Evolutionary conservation across 1,140 invertebrate species (phyloP).

Genomic region (Drosophila guanche): DNA sequence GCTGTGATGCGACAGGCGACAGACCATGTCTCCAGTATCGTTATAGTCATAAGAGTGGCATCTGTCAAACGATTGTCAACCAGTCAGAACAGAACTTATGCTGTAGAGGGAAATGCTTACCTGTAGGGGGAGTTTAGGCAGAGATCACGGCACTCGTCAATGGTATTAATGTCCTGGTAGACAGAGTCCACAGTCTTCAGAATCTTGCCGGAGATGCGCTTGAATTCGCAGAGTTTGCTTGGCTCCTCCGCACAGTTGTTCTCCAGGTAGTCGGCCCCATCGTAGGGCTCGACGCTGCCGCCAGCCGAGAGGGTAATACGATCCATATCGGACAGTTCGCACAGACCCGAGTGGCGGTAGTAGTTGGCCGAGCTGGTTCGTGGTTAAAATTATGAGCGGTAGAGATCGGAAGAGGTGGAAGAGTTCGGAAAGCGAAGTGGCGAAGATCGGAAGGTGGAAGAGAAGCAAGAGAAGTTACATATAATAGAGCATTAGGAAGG

Average conservation of each 20-base stretch:
- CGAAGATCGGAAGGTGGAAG: conserved; percentile 19
- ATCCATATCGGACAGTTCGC: conserved; percentile 95
- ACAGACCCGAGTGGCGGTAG: conserved; percentile 92
- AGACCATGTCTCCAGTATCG: conserved; percentile 95
- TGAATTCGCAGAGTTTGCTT: conserved; percentile 96
- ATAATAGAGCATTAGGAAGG: conserved; percentile 49
- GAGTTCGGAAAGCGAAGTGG: conserved; percentile 14
- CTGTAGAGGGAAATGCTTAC: conserved; percentile 46
- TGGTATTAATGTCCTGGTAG: conserved; percentile 93
- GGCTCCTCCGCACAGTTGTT: conserved; percentile 95
- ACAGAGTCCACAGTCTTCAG: conserved; percentile 97
- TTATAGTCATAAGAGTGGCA: conserved; percentile 97
- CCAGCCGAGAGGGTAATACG: conserved; percentile 92
- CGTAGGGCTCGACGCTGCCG: conserved; percentile 88
- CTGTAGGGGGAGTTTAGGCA: conserved; percentile 94
- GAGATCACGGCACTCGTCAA: conserved; percentile 93
- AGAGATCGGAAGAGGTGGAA: conserved; percentile 57
- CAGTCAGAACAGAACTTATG: neutral
- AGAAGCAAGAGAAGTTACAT: conserved; percentile 33
- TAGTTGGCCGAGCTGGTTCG: conserved; percentile 94
- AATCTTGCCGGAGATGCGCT: conserved; percentile 93
- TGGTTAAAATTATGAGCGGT: conserved; percentile 74
- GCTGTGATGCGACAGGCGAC: conserved; percentile 94
- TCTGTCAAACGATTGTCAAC: conserved; percentile 71
- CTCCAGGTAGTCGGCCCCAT: conserved; percentile 92